phyloP scores from a whole-genome alignment of 1,140 invertebrate genomes.

The Anthonomus grandis region DNA sequence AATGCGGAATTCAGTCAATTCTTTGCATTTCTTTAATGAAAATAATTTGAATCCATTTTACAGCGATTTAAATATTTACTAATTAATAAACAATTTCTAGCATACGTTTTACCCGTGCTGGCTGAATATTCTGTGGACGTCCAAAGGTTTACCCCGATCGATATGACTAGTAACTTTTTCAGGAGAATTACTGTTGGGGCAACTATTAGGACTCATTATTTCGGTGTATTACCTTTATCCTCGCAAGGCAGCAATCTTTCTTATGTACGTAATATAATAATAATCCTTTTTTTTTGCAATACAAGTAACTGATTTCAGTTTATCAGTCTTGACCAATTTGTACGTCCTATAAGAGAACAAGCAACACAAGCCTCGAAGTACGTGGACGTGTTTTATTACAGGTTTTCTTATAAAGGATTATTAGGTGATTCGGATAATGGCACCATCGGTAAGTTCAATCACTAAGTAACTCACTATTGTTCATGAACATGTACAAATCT shows the following conservation, averaged over 20 bases:
- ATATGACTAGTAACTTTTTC: not conserved
- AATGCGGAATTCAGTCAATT: too few relatives aligned
- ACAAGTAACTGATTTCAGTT: slow-evolving; percentile 13
- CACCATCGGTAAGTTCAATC: slow-evolving; percentile 3
- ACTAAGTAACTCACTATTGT: not conserved
- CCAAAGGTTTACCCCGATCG: not conserved
- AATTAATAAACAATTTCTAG: too few relatives aligned
- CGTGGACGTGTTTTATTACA: slow-evolving; percentile 19
- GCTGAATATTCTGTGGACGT: not conserved
- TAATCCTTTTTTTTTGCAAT: too few relatives aligned
- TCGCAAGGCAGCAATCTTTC: too few relatives aligned
- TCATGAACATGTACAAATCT: not conserved
- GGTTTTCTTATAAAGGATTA: slow-evolving; percentile 12
- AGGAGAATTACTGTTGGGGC: not conserved
- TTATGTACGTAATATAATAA: too few relatives aligned
- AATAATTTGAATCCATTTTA: too few relatives aligned
- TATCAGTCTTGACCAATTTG: slow-evolving; percentile 1
- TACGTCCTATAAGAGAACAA: slow-evolving; percentile 4
- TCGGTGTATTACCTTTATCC: not conserved
- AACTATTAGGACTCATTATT: not conserved
- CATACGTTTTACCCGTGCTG: not conserved
- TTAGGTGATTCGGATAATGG: slow-evolving; percentile 2
- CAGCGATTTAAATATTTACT: too few relatives aligned
- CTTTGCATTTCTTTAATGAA: too few relatives aligned
- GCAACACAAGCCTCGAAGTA: not conserved